A percentile compares a stretch with the other conserved stretches of the same genome.
These are phyloP conservation scores for Heliconius sara DNA, from an alignment of 2,888 invertebrate genomes.

Conservation along the genomic window DNA sequence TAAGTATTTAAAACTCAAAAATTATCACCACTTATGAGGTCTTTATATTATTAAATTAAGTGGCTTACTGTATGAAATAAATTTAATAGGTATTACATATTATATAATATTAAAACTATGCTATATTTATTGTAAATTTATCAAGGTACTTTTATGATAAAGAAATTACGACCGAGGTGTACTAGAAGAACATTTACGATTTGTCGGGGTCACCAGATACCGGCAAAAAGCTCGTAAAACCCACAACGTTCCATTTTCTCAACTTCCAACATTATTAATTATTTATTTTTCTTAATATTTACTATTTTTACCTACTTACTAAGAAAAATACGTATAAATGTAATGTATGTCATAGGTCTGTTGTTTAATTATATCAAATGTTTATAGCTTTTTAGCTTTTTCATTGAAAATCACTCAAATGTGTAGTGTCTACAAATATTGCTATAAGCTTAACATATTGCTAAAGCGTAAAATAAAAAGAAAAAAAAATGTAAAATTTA, in stretches of 20 bases:
- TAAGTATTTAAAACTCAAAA: too few relatives aligned
- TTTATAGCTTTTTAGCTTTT: not conserved
- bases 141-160: slow-evolving; percentile 31
- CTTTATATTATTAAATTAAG: not conserved
- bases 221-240: slow-evolving; percentile 76
- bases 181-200: slow-evolving; percentile 78
- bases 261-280: slow-evolving; percentile 66
- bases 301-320: slow-evolving; percentile 20
- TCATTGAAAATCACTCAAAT: not conserved
- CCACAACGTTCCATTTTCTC: slow-evolving; percentile 66
- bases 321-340: not conserved
- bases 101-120: slow-evolving; percentile 16
- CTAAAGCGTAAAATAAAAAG: not conserved
- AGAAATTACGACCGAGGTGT: slow-evolving; percentile 51
- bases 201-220: slow-evolving; percentile 78
- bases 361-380: not conserved
- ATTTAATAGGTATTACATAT: not conserved
- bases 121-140: not conserved
- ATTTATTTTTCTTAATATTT: slow-evolving; percentile 33
- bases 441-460: not conserved
- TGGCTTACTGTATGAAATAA: too few relatives aligned
- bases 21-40: not conserved
- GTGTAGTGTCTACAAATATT: not conserved
- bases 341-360: not conserved
- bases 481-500: not conserved